Percentiles rank a stretch among this genome's conserved stretches.
Conservation (phyloP, 2,888 invertebrate genomes). For the Linnaemya tessellans region DNA sequence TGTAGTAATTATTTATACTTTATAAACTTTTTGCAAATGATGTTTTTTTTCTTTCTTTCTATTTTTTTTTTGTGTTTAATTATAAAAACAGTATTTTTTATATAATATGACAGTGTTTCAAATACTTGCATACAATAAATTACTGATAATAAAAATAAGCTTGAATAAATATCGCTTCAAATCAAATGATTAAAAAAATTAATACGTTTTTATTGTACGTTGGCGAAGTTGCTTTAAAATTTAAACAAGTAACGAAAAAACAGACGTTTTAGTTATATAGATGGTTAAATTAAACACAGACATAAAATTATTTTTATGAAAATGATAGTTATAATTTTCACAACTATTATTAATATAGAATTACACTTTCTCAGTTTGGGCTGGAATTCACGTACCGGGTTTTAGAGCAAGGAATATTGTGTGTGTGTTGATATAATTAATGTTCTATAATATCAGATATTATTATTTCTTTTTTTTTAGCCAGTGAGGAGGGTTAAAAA, state of each 20-base stretch:
- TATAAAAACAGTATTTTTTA: conserved; percentile 36
- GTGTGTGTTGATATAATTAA: no score
- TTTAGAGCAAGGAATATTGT: no score
- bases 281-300: neutral
- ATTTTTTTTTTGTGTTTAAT: no score
- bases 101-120: conserved; percentile 38
- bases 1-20: conserved; percentile 38
- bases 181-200: conserved; percentile 7
- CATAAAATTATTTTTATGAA: neutral
- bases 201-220: conserved; percentile 6
- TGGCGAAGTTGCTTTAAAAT: neutral
- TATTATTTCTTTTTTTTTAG: no score
- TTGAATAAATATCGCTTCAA: conserved; percentile 43
- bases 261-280: neutral
- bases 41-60: conserved; percentile 29
- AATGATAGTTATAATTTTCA: no score
- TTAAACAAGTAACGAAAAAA: neutral
- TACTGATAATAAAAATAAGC: conserved; percentile 55
- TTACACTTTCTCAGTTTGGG: no score
- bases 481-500: no score
- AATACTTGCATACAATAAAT: conserved; percentile 39
- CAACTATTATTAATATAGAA: no score
- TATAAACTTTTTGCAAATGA: neutral
- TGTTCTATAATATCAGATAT: no score
- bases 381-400: no score